These are phyloP conservation scores for Ctena decussata DNA, from an alignment of 2,888 invertebrate genomes.

Conservation along the genomic window DNA sequence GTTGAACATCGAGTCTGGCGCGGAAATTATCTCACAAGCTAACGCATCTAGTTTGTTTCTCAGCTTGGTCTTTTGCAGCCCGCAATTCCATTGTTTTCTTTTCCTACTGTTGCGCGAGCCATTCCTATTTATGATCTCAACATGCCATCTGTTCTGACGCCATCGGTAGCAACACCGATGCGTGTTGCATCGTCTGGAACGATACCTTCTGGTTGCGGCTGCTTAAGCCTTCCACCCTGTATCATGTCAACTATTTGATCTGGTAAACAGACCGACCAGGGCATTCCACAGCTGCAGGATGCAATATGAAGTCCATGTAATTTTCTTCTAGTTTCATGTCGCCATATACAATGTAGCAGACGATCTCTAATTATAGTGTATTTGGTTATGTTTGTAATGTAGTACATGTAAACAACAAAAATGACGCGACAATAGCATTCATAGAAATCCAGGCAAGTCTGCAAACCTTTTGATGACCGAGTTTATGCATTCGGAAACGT, in stretches of 20 bases:
- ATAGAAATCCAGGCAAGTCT: not conserved
- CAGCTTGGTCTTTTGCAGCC: not conserved
- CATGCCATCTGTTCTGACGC: not conserved
- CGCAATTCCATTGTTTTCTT: not conserved
- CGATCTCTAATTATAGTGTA: not conserved
- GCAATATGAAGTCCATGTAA: not conserved
- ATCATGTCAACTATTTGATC: not conserved
- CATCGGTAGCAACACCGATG: not conserved
- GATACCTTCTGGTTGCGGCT: not conserved
- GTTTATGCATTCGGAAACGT: too few species aligned
- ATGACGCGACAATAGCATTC: not conserved
- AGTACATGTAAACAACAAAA: not conserved
- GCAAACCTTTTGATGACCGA: not conserved
- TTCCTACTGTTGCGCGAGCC: not conserved
- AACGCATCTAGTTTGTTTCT: not conserved
- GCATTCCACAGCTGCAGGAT: not conserved
- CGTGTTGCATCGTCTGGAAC: not conserved
- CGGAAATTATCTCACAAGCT: not conserved
- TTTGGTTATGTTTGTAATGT: not conserved
- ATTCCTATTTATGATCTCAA: not conserved
- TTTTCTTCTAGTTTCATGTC: not conserved
- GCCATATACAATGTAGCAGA: not conserved
- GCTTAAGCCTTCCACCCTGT: not conserved
- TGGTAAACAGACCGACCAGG: not conserved
- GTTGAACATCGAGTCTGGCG: not conserved